Percentiles rank a stretch among this genome's conserved stretches.
Conservation (phyloP, 2,113 vertebrate genomes). For the Melanotaenia duboulayi region DNA sequence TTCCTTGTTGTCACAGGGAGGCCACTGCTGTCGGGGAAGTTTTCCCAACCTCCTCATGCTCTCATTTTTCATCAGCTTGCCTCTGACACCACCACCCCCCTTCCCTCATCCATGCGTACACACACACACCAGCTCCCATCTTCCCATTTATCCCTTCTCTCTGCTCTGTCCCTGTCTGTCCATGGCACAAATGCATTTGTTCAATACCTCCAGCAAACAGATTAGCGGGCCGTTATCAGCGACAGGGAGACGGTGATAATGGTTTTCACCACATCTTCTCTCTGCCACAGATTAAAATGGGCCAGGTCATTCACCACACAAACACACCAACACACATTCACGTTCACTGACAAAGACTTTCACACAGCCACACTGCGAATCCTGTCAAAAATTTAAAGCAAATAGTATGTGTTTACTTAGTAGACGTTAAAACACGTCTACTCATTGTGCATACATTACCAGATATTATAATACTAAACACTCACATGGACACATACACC, state of each 20-base stretch:
- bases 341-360: conserved; percentile 16
- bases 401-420: conserved; percentile 1
- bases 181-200: conserved; percentile 89
- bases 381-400: neutral
- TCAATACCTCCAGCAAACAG: conserved; percentile 96
- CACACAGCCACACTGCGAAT: conserved; percentile 7
- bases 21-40: conserved; percentile 71
- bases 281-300: conserved; percentile 95
- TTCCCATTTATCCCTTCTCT: conserved; percentile 72
- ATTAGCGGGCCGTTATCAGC: conserved; percentile 93
- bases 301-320: conserved; percentile 72
- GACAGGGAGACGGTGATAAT: conserved; percentile 93
- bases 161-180: conserved; percentile 71
- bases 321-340: conserved; percentile 48
- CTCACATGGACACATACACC: neutral
- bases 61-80: conserved; percentile 80
- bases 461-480: conserved; percentile 4
- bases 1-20: conserved; percentile 64
- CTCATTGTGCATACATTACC: neutral
- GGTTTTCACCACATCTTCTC: conserved; percentile 94
- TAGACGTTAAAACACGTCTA: neutral
- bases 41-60: conserved; percentile 77
- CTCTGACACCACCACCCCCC: conserved; percentile 39
- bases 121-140: conserved; percentile 21
- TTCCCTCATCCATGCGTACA: conserved; percentile 11